Base-by-base conservation (phyloP, 2,797 vertebrate species). In the Notolabrus celidotus region DNA sequence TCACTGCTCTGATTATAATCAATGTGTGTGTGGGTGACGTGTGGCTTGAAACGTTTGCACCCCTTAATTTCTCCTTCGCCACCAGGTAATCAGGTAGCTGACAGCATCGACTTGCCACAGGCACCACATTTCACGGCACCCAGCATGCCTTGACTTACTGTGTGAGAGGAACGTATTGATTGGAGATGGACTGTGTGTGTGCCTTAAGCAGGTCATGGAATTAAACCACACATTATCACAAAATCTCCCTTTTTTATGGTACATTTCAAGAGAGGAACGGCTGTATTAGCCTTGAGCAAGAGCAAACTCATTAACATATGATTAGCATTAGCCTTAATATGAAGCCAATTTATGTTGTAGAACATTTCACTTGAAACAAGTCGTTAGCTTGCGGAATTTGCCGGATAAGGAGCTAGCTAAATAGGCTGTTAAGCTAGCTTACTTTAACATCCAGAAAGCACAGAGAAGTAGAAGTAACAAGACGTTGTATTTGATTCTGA, bases 1-100 rank as follows among this genome's bases (percentile, higher is more conserved):
- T 41, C 53, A 56, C 20, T 29, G 16, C 36, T 27, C 71, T 83
- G 69, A 82, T 88, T 82, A 53, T 34, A 85, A 87, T 87, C 85
- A 62, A 19, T 63, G 60, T 43, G 62, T 50, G 51, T 53, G 33
- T 31, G 53, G 31, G 0, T 14, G 39, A 14, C 38, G 45, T 57
- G 60, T 64, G 15, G 31, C 29, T 52, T 16, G 14, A 60, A 59
- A 33, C 51, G 74, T 57, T 42, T 1, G 42, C 27, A 22, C 50
- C 61, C 50, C n/a, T 10, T 70, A 22, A 50, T 77, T 60, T 38
- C 50, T 61, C 27, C 2, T 2, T 29, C 33, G 54, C 39, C 51
- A 55, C 27, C 47, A 56, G 36, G 53, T 80, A 69, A 85, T 80
- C 68, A 71, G 63, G 57, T 22, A 27, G 31, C 27, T 10, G 19